A percentile compares a stretch with the other conserved stretches of the same genome.
phyloP scores from a whole-genome alignment of 2,113 vertebrate genomes.

The Herpetotheres cachinnans region DNA sequence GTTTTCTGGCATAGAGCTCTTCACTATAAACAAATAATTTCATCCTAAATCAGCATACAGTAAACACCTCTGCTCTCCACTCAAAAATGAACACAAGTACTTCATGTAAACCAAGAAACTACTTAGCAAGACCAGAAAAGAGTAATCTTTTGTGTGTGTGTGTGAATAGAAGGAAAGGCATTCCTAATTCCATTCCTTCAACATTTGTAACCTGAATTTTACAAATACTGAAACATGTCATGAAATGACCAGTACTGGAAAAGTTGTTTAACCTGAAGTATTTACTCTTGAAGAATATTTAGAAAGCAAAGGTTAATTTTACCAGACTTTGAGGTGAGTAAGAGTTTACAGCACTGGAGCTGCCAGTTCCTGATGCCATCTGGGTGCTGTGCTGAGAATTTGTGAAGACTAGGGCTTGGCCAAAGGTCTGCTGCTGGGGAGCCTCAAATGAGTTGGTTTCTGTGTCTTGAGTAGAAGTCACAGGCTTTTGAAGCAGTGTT shows the following conservation, averaged over 20 bases:
- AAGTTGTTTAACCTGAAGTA: background rate
- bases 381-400: slow-evolving; percentile 87
- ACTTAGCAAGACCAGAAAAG: background rate
- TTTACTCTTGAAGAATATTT: background rate
- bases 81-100: background rate
- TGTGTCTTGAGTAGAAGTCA: slow-evolving; percentile 68
- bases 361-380: slow-evolving; percentile 78
- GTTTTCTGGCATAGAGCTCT: background rate
- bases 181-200: background rate
- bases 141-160: accelerated
- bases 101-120: background rate
- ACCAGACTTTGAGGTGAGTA: slow-evolving; percentile 83
- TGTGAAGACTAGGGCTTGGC: slow-evolving; percentile 93
- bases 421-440: slow-evolving; percentile 82
- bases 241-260: background rate
- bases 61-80: background rate
- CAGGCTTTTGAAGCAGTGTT: slow-evolving; percentile 83
- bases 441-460: slow-evolving; percentile 79
- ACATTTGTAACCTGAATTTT: background rate
- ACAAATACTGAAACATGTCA: background rate
- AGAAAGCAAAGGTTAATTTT: slow-evolving; percentile 25
- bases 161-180: background rate
- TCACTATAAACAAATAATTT: background rate
- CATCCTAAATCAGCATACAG: background rate
- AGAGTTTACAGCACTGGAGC: slow-evolving; percentile 80